Conservation (phyloP, 2,797 vertebrate species). For the Sebastes umbrosus region DNA sequence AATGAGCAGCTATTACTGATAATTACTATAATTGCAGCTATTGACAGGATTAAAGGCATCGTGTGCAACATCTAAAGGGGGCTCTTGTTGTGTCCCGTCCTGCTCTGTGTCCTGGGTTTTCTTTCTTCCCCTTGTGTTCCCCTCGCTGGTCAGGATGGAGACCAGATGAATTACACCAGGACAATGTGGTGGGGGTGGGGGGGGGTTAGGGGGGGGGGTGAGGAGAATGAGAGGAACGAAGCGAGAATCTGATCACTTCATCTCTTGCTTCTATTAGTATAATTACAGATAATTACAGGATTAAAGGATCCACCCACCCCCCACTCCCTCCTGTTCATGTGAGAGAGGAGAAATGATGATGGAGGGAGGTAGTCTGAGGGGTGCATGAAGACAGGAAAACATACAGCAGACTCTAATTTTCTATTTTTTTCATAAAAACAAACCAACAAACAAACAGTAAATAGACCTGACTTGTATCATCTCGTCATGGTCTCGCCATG, state of each 20-base stretch:
- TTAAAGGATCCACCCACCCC: constrained; percentile 64
- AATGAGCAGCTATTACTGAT: constrained; percentile 82
- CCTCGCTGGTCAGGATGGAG: constrained; percentile 56
- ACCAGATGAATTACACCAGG: constrained; percentile 69
- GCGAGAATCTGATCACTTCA: constrained; percentile 57
- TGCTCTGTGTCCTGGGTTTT: constrained; percentile 58
- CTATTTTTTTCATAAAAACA: no score
- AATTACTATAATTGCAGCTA: constrained; percentile 87
- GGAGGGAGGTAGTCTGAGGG: background rate
- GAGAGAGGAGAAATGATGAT: constrained; percentile 12
- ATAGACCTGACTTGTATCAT: no score
- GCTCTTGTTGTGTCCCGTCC: constrained; percentile 64
- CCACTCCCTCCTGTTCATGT: constrained; percentile 17
- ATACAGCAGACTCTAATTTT: no score
- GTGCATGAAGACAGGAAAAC: background rate
- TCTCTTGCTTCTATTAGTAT: constrained; percentile 50
- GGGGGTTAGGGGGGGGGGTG: background rate
- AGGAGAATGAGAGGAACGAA: constrained; percentile 11
- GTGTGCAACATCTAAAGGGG: constrained; percentile 80
- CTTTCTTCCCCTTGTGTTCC: background rate
- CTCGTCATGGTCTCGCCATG: no score
- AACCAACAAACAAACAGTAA: no score
- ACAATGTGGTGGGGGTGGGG: constrained; percentile 29
- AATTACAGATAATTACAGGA: constrained; percentile 72
- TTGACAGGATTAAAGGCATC: constrained; percentile 86